A percentile compares a stretch with the other conserved stretches of the same genome.
Evolutionary conservation across 92 coral and sea anemone species (phyloP).

Genomic region (Hydrozoanthus gracilis): DNA sequence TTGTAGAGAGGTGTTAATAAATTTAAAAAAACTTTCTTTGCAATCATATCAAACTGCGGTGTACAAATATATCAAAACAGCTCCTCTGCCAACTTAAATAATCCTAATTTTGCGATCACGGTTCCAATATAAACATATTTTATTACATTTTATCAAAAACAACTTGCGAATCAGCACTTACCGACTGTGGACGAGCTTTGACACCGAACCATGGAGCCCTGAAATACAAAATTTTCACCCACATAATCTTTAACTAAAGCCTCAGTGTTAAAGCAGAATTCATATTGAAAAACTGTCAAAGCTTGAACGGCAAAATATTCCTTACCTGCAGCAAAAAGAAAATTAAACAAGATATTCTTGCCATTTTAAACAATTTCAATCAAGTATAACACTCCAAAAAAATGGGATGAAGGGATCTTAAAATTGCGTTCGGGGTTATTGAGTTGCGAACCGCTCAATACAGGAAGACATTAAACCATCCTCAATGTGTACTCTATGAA

Average conservation of each 20-base stretch:
- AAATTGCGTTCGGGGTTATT: neutral
- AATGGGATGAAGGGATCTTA: too few species aligned
- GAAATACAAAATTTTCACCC: neutral
- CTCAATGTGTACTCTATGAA: conserved; percentile 41
- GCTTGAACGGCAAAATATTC: neutral
- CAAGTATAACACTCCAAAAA: too few species aligned
- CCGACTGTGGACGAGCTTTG: conserved; percentile 18
- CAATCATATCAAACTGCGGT: too few species aligned
- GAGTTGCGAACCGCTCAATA: neutral
- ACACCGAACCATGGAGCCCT: conserved; percentile 16
- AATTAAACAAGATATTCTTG: neutral
- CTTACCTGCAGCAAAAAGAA: conserved; percentile 37
- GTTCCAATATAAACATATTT: neutral
- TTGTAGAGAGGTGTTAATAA: too few species aligned
- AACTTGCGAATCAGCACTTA: neutral
- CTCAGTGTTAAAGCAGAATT: neutral
- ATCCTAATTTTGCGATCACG: neutral
- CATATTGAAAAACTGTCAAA: neutral
- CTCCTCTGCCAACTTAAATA: neutral
- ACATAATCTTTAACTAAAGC: conserved; percentile 2
- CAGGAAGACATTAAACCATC: neutral
- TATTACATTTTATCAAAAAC: too few species aligned
- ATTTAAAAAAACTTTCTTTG: too few species aligned
- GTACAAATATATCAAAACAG: too few species aligned
- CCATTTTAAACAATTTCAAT: conserved; percentile 2